phyloP scores from a whole-genome alignment of 2,113 vertebrate species.

The Aspidoscelis tigris region DNA sequence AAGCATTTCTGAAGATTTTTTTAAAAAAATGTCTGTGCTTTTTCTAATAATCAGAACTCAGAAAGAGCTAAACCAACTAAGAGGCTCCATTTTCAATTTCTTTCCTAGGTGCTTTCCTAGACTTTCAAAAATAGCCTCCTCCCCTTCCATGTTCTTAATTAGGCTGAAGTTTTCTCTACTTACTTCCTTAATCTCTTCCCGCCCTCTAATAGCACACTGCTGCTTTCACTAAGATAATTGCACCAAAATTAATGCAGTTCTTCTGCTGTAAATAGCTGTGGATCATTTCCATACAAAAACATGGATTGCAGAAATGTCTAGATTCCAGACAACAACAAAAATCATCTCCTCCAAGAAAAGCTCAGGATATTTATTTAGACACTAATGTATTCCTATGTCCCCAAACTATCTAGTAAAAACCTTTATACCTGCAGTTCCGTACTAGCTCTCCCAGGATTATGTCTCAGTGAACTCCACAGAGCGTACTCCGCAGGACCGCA shows the following conservation, averaged over 20 bases:
- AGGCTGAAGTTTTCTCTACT: constrained; percentile 3
- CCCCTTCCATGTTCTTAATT: not conserved
- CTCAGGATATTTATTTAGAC: not conserved
- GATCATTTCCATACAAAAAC: not conserved
- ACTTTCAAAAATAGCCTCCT: not conserved
- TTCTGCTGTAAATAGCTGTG: not conserved
- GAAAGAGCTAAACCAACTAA: not conserved
- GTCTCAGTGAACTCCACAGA: no score
- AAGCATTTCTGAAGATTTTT: not conserved
- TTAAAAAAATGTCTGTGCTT: not conserved
- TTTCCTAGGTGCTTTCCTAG: not conserved
- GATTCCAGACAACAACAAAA: constrained; percentile 5
- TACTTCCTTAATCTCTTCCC: not conserved
- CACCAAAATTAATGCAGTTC: not conserved
- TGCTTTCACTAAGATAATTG: not conserved
- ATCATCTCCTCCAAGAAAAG: not conserved
- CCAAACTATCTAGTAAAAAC: not conserved
- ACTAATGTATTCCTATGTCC: not conserved
- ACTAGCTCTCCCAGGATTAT: no score
- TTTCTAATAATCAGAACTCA: no score
- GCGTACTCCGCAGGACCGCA: no score
- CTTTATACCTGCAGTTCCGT: no score
- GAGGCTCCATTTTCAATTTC: not conserved
- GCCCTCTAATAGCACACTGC: no score
- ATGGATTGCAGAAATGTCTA: constrained; percentile 24